Conservation (phyloP, 2,888 invertebrate species). For the Platynereis dumerilii region DNA sequence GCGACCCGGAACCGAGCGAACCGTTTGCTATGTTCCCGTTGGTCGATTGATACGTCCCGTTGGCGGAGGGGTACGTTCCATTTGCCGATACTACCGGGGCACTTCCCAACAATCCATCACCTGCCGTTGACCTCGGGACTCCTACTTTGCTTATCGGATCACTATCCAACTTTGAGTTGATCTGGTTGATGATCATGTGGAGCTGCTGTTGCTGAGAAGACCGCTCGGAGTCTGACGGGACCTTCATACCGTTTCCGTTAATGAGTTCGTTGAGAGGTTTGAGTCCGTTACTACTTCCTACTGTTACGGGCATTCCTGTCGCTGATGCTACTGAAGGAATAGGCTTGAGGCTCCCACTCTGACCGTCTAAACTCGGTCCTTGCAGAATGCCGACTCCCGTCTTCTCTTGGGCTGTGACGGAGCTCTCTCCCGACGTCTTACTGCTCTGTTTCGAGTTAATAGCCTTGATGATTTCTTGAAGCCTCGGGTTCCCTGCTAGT, state of each 20-base stretch:
- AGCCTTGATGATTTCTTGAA: slow-evolving; percentile 37
- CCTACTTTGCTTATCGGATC: background rate
- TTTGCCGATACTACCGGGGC: background rate
- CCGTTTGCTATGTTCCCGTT: background rate
- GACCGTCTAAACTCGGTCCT: slow-evolving; percentile 4
- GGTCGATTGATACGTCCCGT: too few species aligned
- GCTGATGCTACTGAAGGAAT: slow-evolving; percentile 2
- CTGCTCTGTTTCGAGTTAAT: slow-evolving; percentile 28
- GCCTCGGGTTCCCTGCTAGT: slow-evolving; percentile 31
- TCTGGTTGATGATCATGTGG: slow-evolving; percentile 9
- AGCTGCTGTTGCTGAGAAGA: background rate
- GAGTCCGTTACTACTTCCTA: background rate
- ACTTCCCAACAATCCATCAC: slow-evolving; percentile 10
- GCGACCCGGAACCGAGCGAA: slow-evolving; percentile 10
- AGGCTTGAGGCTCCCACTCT: background rate
- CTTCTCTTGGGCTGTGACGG: slow-evolving; percentile 2
- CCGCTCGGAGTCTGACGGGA: background rate
- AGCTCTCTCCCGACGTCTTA: too few species aligned
- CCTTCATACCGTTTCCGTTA: slow-evolving; percentile 1
- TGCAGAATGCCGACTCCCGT: slow-evolving; percentile 6
- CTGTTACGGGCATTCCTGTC: background rate
- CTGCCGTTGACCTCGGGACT: background rate
- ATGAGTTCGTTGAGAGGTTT: background rate
- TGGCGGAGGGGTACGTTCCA: too few species aligned
- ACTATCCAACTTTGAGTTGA: slow-evolving; percentile 11